Conservation (phyloP, 1,140 invertebrate genomes). For the Teleogryllus occipitalis region DNA sequence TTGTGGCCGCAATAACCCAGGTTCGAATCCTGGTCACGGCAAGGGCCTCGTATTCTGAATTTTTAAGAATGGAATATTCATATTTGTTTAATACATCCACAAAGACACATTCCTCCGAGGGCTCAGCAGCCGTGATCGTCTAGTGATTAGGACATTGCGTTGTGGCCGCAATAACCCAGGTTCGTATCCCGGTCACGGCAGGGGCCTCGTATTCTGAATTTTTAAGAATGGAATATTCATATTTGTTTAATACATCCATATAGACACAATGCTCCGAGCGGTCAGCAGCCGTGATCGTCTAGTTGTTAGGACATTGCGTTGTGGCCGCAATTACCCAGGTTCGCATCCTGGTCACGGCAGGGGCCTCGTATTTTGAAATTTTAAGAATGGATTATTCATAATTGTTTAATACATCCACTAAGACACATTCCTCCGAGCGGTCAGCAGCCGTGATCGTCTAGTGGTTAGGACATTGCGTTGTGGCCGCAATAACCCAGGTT, state of each 20-base stretch:
- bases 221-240: no score
- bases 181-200: constrained; percentile 92
- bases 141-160: constrained; percentile 88
- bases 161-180: constrained; percentile 88
- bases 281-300: constrained; percentile 82
- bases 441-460: constrained; percentile 83
- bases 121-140: constrained; percentile 82
- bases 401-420: no score
- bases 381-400: no score
- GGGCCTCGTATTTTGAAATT: no score
- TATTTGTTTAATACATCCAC: no score
- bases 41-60: no score
- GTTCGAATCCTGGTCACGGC: constrained; percentile 92
- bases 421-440: no score
- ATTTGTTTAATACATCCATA: no score
- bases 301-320: constrained; percentile 89
- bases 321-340: constrained; percentile 88
- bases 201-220: no score
- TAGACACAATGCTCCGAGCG: no score
- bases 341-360: constrained; percentile 91
- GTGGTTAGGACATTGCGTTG: constrained; percentile 88
- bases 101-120: no score
- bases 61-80: no score
- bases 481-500: constrained; percentile 89
- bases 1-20: constrained; percentile 89